phyloP scores from a whole-genome alignment of 2,888 invertebrate genomes.

The Hoplodrina blanda region DNA sequence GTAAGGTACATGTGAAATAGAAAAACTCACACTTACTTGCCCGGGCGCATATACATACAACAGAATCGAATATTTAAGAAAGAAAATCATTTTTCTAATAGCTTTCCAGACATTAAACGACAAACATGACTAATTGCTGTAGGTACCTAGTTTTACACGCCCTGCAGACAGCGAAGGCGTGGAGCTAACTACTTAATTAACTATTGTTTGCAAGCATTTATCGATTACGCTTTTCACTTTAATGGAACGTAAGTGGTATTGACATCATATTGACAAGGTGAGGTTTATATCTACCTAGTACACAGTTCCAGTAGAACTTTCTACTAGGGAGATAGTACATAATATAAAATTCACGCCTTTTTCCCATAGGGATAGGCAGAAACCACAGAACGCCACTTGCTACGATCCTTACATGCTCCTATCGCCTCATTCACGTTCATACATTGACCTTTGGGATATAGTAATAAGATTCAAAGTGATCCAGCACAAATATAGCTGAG shows the following conservation, averaged over 20 bases:
- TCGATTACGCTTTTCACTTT: conserved; percentile 45
- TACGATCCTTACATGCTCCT: too few species aligned
- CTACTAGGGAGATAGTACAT: neutral
- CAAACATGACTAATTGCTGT: conserved; percentile 22
- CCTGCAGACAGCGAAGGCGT: conserved; percentile 23
- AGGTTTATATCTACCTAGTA: neutral
- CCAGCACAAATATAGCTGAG: too few species aligned
- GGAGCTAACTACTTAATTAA: conserved; percentile 44
- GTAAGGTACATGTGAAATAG: too few species aligned
- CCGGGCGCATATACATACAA: too few species aligned
- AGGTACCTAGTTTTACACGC: conserved; percentile 24
- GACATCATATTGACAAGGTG: conserved; percentile 19
- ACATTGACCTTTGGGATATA: too few species aligned
- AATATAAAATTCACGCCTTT: too few species aligned
- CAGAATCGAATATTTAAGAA: too few species aligned
- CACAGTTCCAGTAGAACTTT: neutral
- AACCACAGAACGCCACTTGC: too few species aligned
- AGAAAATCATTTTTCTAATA: neutral
- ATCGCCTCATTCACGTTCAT: too few species aligned
- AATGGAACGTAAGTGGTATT: conserved; percentile 38
- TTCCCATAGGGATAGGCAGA: too few species aligned
- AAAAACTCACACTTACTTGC: too few species aligned
- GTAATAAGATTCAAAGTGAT: too few species aligned
- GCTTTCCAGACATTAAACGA: conserved; percentile 3
- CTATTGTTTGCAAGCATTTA: conserved; percentile 42